Conservation (phyloP, 2,888 invertebrate genomes). For the Drosophila algonquin region DNA sequence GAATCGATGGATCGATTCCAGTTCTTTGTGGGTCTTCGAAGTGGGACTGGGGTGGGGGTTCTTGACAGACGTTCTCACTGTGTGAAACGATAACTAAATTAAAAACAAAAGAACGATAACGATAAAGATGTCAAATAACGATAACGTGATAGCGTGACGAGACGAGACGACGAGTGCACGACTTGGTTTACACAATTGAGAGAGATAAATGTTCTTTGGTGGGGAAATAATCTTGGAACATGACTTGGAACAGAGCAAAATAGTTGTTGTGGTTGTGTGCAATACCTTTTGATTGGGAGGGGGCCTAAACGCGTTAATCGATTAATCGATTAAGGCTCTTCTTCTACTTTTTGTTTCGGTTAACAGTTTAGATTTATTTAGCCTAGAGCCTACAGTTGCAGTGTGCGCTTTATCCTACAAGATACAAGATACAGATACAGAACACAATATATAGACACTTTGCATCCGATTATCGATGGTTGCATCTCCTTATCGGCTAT, state of each 20-base stretch:
- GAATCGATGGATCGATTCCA: constrained; percentile 49
- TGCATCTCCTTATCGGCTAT: background rate
- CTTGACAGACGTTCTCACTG: constrained; percentile 8
- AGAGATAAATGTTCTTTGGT: background rate
- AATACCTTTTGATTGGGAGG: background rate
- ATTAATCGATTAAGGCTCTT: background rate
- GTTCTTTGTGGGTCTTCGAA: constrained; percentile 43
- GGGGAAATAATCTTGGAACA: background rate
- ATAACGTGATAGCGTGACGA: constrained; percentile 5
- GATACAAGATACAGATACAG: constrained; percentile 73
- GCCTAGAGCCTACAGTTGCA: constrained; percentile 63
- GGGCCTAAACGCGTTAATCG: background rate
- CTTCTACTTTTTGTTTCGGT: constrained; percentile 7
- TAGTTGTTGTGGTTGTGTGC: background rate
- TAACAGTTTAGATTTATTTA: constrained; percentile 3
- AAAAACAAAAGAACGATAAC: constrained; percentile 16
- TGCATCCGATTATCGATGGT: background rate
- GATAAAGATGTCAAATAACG: constrained; percentile 6
- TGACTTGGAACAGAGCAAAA: background rate
- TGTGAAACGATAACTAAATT: background rate
- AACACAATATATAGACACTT: constrained; percentile 53
- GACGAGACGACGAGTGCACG: background rate
- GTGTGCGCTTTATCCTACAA: constrained; percentile 73
- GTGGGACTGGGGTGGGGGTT: background rate
- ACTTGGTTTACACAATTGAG: background rate